These are phyloP conservation scores for Gadus macrocephalus DNA, from an alignment of 2,113 vertebrate species.

Conservation along the genomic window DNA sequence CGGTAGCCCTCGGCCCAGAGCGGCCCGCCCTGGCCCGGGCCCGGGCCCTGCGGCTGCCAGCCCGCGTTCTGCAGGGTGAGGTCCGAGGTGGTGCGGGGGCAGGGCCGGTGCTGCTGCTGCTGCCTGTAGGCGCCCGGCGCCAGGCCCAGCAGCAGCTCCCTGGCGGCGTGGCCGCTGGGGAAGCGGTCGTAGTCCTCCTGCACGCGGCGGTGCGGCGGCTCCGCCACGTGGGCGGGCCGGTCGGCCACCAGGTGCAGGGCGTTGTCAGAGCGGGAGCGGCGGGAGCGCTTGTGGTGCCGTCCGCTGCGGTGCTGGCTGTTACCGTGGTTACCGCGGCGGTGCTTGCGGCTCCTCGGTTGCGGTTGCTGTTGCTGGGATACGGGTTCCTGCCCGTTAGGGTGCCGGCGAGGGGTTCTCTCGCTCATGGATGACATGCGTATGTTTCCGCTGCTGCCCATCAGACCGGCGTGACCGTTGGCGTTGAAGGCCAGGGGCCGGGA, in stretches of 20 bases:
- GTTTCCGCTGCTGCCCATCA: slow-evolving; percentile 75
- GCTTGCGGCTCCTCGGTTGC: slow-evolving; percentile 69
- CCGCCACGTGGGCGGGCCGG: slow-evolving; percentile 78
- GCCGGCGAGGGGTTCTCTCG: slow-evolving; percentile 82
- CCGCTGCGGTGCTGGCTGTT: slow-evolving; percentile 76
- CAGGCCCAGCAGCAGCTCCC: slow-evolving; percentile 75
- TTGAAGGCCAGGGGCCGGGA: slow-evolving; percentile 77
- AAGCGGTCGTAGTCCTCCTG: slow-evolving; percentile 88
- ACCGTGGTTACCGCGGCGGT: slow-evolving; percentile 77
- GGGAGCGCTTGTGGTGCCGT: slow-evolving; percentile 79
- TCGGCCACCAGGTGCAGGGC: slow-evolving; percentile 90
- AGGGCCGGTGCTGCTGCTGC: slow-evolving; percentile 83
- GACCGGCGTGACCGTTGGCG: slow-evolving; percentile 67
- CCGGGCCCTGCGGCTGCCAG: slow-evolving; percentile 82
- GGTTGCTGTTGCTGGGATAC: slow-evolving; percentile 56
- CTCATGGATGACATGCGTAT: slow-evolving; percentile 80
- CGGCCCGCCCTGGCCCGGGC: slow-evolving; percentile 73
- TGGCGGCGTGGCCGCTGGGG: slow-evolving; percentile 77
- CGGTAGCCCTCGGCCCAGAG: slow-evolving; percentile 74
- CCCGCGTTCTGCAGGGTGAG: slow-evolving; percentile 93
- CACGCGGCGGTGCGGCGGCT: slow-evolving; percentile 79
- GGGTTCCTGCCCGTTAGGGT: slow-evolving; percentile 74
- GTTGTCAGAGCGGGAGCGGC: slow-evolving; percentile 92
- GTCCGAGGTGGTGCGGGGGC: slow-evolving; percentile 92
- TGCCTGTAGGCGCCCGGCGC: slow-evolving; percentile 72